Evolutionary conservation across 1,140 invertebrate genomes (phyloP).

Genomic region (Saxidomus purpurata): DNA sequence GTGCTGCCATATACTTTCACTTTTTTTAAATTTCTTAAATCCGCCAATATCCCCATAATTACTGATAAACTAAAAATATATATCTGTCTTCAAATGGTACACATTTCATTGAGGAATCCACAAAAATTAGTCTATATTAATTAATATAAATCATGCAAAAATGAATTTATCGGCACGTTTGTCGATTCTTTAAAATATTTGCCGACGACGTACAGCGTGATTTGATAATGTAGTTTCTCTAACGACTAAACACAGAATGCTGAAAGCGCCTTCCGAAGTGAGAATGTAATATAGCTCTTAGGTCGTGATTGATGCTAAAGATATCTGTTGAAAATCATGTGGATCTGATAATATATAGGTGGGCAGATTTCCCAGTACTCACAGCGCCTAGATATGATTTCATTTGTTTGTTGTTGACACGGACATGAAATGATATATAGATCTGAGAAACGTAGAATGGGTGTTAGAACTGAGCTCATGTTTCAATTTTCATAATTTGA

Average conservation of each 20-base stretch:
- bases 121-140: no score
- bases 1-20: background rate
- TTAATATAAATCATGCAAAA: no score
- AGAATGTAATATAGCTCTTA: background rate
- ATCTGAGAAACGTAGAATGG: no score
- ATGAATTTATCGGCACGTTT: no score
- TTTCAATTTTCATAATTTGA: no score
- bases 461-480: no score
- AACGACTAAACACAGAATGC: no score
- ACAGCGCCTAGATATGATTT: background rate
- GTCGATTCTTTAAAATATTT: no score
- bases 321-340: background rate
- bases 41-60: background rate
- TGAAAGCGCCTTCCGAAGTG: background rate
- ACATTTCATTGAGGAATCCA: background rate
- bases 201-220: no score
- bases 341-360: background rate
- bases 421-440: no score
- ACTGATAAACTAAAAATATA: background rate
- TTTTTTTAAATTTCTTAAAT: background rate
- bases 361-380: background rate
- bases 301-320: background rate
- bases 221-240: no score
- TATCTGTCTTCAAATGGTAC: background rate
- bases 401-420: no score